A percentile compares a stretch with the other conserved stretches of the same genome.
These are phyloP conservation scores for Dynastes maya DNA, from an alignment of 2,888 invertebrate genomes.

Conservation along the genomic window DNA sequence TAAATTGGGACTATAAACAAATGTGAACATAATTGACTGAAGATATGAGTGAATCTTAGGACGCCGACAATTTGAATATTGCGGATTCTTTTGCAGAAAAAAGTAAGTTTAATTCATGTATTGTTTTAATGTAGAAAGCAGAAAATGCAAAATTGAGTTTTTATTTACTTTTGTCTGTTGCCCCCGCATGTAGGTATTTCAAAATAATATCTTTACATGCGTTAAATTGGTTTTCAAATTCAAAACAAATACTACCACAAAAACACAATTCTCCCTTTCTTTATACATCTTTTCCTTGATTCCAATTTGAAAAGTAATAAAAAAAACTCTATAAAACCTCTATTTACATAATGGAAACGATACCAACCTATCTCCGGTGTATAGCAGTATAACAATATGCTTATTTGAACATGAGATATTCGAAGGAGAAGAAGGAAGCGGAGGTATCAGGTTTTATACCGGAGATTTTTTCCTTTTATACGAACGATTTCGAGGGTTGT, in stretches of 20 bases:
- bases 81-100: neutral
- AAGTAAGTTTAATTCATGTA: neutral
- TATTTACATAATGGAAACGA: too few species aligned
- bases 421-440: neutral
- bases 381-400: neutral
- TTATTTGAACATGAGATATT: conserved; percentile 22
- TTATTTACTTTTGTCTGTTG: neutral
- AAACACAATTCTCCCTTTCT: neutral
- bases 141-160: conserved; percentile 1
- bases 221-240: conserved; percentile 33
- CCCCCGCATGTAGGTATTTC: too few species aligned
- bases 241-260: conserved; percentile 22
- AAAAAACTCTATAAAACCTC: too few species aligned
- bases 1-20: too few species aligned
- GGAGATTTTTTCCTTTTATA: neutral
- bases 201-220: neutral
- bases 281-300: too few species aligned
- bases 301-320: too few species aligned
- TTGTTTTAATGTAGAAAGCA: neutral
- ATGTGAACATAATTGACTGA: too few species aligned
- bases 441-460: conserved; percentile 21
- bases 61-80: neutral
- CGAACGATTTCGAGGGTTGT: neutral
- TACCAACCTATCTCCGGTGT: too few species aligned
- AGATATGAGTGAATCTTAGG: too few species aligned